A percentile compares a stretch with the other conserved stretches of the same genome.
These are phyloP conservation scores for Pteronura brasiliensis DNA, from an alignment of 2,113 vertebrate genomes.

Conservation along the genomic window DNA sequence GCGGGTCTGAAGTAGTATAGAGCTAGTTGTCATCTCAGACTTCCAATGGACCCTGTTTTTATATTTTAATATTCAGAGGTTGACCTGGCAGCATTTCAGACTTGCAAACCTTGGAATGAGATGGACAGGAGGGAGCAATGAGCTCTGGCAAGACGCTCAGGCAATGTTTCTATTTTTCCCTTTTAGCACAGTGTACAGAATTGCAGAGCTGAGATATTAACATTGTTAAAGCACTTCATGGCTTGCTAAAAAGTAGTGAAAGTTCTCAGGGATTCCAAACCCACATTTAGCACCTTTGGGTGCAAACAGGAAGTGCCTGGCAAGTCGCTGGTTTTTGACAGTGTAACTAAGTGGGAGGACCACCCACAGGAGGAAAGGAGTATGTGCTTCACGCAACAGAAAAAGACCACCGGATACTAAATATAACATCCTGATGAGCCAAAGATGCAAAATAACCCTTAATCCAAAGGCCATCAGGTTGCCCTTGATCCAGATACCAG, in stretches of 20 bases:
- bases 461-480: neutral
- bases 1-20: neutral
- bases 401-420: neutral
- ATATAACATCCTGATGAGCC: neutral
- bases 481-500: neutral
- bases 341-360: neutral
- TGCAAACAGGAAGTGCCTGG: neutral
- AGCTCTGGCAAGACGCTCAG: neutral
- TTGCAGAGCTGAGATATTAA: neutral
- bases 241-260: neutral
- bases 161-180: neutral
- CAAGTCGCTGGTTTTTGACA: neutral
- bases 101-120: neutral
- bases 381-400: accelerated
- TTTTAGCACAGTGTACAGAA: neutral
- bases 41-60: neutral
- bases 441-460: neutral
- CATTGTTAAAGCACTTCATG: neutral
- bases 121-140: neutral
- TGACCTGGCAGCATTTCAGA: neutral
- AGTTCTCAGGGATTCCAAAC: neutral
- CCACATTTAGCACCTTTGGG: neutral
- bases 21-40: neutral
- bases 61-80: accelerated
- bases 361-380: neutral